phyloP scores from a whole-genome alignment of 1,140 invertebrate species.

The Globodera ellingtonae region DNA sequence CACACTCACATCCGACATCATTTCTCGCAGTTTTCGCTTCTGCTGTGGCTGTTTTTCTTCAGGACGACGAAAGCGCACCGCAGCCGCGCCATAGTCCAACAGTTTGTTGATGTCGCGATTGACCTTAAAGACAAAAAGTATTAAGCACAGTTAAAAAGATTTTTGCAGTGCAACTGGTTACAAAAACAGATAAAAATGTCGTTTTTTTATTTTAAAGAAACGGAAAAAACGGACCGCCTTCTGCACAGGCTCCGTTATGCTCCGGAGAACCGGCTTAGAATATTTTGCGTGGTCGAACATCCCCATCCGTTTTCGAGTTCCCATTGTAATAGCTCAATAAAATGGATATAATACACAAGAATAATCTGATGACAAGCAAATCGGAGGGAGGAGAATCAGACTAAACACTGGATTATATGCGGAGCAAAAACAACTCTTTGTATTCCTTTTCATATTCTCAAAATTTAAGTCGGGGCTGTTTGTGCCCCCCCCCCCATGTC shows the following conservation, averaged over 20 bases:
- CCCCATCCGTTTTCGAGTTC: neutral
- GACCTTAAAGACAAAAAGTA: neutral
- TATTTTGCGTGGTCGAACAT: neutral
- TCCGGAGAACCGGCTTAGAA: neutral
- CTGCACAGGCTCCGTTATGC: neutral
- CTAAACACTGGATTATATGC: no score
- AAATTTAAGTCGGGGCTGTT: no score
- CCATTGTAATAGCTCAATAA: neutral
- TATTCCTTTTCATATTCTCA: no score
- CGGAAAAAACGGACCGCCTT: neutral
- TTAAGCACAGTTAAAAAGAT: no score
- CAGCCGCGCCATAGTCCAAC: neutral
- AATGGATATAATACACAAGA: no score
- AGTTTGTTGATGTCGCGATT: slow-evolving; percentile 2
- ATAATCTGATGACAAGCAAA: no score
- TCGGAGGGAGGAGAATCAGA: no score
- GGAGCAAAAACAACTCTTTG: no score
- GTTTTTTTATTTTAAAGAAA: neutral
- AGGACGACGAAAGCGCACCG: neutral
- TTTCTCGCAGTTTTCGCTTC: neutral
- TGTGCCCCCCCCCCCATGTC: no score
- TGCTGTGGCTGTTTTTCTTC: no score
- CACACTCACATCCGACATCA: neutral
- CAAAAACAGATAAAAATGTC: neutral
- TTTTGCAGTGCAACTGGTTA: no score